These are phyloP conservation scores for Pleuronectes platessa DNA, from an alignment of 2,113 vertebrate species.

Conservation along the genomic window DNA sequence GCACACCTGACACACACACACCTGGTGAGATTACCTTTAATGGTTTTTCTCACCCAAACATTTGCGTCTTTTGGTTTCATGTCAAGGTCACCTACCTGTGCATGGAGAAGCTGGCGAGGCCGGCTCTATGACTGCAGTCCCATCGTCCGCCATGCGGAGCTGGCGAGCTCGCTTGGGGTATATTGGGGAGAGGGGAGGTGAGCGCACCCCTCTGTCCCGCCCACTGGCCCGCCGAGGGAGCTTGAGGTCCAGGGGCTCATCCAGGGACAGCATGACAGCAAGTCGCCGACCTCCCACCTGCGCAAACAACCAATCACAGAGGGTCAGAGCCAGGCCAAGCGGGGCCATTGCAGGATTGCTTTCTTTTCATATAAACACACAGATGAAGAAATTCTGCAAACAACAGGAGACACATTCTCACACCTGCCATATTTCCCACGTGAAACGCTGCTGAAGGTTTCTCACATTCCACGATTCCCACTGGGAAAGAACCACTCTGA, in stretches of 20 bases:
- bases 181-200: slow-evolving; percentile 67
- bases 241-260: slow-evolving; percentile 97
- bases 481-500: slow-evolving; percentile 32
- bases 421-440: slow-evolving; percentile 55
- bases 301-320: slow-evolving; percentile 51
- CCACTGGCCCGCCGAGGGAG: slow-evolving; percentile 86
- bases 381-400: neutral
- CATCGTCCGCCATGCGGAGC: slow-evolving; percentile 83
- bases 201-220: slow-evolving; percentile 76
- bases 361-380: slow-evolving; percentile 11
- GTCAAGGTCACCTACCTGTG: slow-evolving; percentile 76
- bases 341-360: neutral
- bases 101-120: slow-evolving; percentile 82
- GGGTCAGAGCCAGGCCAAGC: slow-evolving; percentile 2
- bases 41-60: no score
- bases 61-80: neutral
- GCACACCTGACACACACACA: slow-evolving; percentile 70
- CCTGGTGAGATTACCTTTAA: neutral
- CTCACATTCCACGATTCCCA: slow-evolving; percentile 50
- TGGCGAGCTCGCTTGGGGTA: slow-evolving; percentile 79
- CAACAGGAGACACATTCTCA: slow-evolving; percentile 19
- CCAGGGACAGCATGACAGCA: slow-evolving; percentile 91
- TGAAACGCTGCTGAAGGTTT: slow-evolving; percentile 33
- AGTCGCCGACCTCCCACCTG: slow-evolving; percentile 73
- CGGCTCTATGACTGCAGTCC: slow-evolving; percentile 82